These are phyloP conservation scores for Hydropsyche betteni DNA, from an alignment of 2,888 invertebrate genomes.

Conservation along the genomic window DNA sequence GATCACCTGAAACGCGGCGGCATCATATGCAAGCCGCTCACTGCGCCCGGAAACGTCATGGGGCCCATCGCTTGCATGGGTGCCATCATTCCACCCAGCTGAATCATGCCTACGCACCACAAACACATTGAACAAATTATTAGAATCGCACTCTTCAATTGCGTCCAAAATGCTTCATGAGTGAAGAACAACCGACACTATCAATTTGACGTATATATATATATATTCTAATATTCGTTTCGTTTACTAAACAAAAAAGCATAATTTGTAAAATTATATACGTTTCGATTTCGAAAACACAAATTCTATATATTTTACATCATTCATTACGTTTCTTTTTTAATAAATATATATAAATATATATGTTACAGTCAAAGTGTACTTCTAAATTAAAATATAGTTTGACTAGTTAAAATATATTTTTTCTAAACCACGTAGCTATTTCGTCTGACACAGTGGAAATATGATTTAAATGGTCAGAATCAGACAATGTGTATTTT, in stretches of 20 bases:
- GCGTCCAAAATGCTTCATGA: neutral
- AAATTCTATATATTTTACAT: neutral
- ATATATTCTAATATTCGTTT: neutral
- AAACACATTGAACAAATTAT: conserved; percentile 7
- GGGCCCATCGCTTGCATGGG: conserved; percentile 42
- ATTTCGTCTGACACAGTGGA: too few relatives aligned
- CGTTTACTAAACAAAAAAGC: neutral
- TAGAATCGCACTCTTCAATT: neutral
- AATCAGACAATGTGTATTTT: too few relatives aligned
- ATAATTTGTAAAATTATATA: neutral
- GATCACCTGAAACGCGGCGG: conserved; percentile 90
- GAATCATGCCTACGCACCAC: conserved; percentile 50
- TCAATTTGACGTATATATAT: neutral
- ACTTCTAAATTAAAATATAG: too few relatives aligned
- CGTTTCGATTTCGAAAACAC: neutral
- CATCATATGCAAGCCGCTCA: conserved; percentile 71
- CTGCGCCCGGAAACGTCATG: conserved; percentile 48
- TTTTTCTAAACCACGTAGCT: too few relatives aligned
- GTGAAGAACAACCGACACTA: conserved; percentile 17
- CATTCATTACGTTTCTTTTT: neutral
- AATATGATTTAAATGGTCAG: too few relatives aligned
- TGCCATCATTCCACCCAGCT: conserved; percentile 50
- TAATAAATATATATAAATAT: too few relatives aligned
- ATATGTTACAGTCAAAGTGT: too few relatives aligned
- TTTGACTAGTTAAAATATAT: too few relatives aligned